Evolutionary conservation across 1,140 invertebrate genomes (phyloP).

Genomic region (Drosophila ironensis): DNA sequence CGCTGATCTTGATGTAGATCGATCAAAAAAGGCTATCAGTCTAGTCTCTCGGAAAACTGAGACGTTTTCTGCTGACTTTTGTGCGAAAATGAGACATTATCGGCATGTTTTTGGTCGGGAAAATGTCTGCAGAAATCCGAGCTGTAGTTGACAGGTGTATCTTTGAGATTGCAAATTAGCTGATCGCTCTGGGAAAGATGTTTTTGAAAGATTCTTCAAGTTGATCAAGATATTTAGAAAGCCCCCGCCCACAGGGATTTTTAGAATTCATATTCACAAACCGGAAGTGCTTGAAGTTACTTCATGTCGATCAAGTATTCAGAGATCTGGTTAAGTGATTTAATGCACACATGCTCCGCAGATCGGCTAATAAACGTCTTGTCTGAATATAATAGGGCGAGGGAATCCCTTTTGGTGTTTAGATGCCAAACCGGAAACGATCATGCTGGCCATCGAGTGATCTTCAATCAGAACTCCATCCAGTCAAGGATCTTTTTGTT

Average conservation of each 20-base stretch:
- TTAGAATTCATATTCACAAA: no score
- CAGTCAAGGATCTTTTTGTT: conserved; percentile 19
- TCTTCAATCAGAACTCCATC: conserved; percentile 49
- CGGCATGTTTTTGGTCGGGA: conserved; percentile 6
- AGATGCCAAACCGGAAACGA: conserved; percentile 41
- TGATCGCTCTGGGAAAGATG: conserved; percentile 16
- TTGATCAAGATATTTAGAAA: no score
- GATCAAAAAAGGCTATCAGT: no score
- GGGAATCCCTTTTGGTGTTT: not conserved
- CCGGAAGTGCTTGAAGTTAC: no score
- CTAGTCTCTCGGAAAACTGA: conserved; percentile 25
- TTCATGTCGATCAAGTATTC: not conserved
- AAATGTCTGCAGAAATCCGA: conserved; percentile 22
- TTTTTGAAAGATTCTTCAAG: no score
- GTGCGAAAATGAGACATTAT: conserved; percentile 41
- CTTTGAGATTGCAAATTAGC: conserved; percentile 21
- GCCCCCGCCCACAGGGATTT: no score
- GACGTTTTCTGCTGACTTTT: conserved; percentile 24
- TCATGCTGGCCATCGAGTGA: conserved; percentile 18
- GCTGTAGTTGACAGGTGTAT: conserved; percentile 19
- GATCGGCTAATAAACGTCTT: no score
- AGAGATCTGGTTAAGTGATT: not conserved
- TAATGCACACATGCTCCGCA: no score
- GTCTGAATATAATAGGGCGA: not conserved
- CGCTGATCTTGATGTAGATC: conserved; percentile 16